Evolutionary conservation across 2,113 vertebrate species (phyloP).

Genomic region (Isichthys henryi): DNA sequence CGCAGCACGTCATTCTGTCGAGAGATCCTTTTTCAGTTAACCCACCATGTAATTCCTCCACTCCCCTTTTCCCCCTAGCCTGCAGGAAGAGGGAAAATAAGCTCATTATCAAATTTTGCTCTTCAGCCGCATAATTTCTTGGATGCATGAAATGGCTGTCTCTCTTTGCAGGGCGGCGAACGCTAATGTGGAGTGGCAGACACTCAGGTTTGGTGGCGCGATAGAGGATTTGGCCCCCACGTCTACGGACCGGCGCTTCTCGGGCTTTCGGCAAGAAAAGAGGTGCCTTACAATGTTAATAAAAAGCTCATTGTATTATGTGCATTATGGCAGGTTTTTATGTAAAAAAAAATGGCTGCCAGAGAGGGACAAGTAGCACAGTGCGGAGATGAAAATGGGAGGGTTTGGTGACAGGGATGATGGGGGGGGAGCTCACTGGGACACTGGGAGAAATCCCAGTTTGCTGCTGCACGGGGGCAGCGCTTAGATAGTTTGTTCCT

Average conservation of each 20-base stretch:
- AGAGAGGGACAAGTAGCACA: neutral
- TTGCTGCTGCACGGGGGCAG: neutral
- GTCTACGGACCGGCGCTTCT: slow-evolving; percentile 1
- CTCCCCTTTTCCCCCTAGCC: slow-evolving; percentile 43
- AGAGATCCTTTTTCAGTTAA: slow-evolving; percentile 55
- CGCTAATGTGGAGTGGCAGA: slow-evolving; percentile 39
- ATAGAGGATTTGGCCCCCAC: slow-evolving; percentile 28
- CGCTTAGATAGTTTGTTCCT: slow-evolving; percentile 14
- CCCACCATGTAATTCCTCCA: slow-evolving; percentile 54
- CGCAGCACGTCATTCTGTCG: slow-evolving; percentile 41
- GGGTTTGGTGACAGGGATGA: neutral
- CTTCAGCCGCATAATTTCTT: slow-evolving; percentile 56
- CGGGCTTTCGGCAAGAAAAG: slow-evolving; percentile 24
- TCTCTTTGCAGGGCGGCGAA: slow-evolving; percentile 41
- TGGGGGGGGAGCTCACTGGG: neutral
- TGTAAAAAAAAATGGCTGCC: neutral
- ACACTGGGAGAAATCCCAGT: neutral
- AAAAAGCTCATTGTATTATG: neutral
- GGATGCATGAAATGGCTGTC: slow-evolving; percentile 54
- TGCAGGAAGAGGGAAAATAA: slow-evolving; percentile 50
- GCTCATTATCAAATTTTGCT: slow-evolving; percentile 60
- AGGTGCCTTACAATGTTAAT: neutral
- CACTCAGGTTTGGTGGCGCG: slow-evolving; percentile 47
- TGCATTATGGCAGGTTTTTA: neutral
- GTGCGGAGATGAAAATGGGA: neutral